Conservation (phyloP, 2,113 vertebrate genomes). For the Pomatostomus ruficeps region DNA sequence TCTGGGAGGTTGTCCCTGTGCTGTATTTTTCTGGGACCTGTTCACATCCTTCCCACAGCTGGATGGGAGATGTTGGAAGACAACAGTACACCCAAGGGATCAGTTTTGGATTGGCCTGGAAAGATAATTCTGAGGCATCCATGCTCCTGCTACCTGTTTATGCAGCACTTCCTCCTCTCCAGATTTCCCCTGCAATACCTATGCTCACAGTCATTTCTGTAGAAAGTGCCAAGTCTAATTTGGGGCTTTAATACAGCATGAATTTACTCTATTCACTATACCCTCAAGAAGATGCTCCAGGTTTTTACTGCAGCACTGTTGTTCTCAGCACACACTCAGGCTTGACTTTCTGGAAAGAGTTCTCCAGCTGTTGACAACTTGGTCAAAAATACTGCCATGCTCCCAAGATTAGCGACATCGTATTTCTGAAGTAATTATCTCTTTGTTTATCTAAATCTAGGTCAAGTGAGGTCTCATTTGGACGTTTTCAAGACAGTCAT, state of each 20-base stretch:
- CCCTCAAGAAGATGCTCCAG: neutral
- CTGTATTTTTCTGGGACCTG: neutral
- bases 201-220: neutral
- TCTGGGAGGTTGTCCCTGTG: neutral
- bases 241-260: fast-evolving
- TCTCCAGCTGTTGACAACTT: neutral
- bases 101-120: neutral
- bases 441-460: neutral
- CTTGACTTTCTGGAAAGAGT: neutral
- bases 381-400: neutral
- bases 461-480: neutral
- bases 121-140: neutral
- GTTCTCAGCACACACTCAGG: neutral
- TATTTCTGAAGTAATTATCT: neutral
- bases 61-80: neutral
- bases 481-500: neutral
- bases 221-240: neutral
- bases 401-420: neutral
- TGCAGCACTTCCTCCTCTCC: neutral
- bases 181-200: neutral
- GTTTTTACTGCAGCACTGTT: neutral
- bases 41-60: fast-evolving
- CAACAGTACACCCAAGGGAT: neutral
- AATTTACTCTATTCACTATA: neutral
- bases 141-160: neutral